Evolutionary conservation across 2,797 vertebrate species (phyloP).

Genomic region (Tiaroga cobitis): DNA sequence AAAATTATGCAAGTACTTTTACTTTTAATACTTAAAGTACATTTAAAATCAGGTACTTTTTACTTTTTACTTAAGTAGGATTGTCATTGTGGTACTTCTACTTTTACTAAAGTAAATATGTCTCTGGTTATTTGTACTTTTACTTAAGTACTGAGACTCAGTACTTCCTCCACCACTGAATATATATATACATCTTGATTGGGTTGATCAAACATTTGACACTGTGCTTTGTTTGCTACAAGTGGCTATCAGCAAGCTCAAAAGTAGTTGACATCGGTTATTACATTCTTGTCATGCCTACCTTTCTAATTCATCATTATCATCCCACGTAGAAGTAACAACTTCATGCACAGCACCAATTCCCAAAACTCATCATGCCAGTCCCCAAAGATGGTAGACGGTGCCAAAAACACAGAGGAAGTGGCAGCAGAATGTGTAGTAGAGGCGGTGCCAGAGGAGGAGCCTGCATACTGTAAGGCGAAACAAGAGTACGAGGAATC

Average conservation of each 20-base stretch:
- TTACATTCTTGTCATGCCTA: not conserved
- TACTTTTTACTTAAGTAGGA: too few relatives aligned
- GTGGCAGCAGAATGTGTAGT: conserved; percentile 75
- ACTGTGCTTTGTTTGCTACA: not conserved
- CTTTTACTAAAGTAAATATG: too few relatives aligned
- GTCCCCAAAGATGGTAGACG: conserved; percentile 91
- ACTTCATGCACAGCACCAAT: conserved; percentile 86
- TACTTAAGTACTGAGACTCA: too few relatives aligned
- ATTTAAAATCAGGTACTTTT: too few relatives aligned
- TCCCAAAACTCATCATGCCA: conserved; percentile 88
- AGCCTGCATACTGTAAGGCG: conserved; percentile 78
- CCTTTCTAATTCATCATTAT: not conserved
- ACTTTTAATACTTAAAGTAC: too few relatives aligned
- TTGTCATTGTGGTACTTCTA: too few relatives aligned
- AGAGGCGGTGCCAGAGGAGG: conserved; percentile 69
- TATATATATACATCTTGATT: not conserved
- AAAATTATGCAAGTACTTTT: too few relatives aligned
- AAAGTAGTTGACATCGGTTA: not conserved
- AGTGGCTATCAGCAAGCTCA: not conserved
- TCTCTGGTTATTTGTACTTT: too few relatives aligned
- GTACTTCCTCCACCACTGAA: too few relatives aligned
- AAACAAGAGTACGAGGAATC: conserved; percentile 79
- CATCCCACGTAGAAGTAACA: conserved; percentile 77
- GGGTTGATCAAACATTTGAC: not conserved
- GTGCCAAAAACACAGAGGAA: conserved; percentile 85